These are phyloP conservation scores for Tinea pellionella DNA, from an alignment of 2,888 invertebrate species.

Conservation along the genomic window DNA sequence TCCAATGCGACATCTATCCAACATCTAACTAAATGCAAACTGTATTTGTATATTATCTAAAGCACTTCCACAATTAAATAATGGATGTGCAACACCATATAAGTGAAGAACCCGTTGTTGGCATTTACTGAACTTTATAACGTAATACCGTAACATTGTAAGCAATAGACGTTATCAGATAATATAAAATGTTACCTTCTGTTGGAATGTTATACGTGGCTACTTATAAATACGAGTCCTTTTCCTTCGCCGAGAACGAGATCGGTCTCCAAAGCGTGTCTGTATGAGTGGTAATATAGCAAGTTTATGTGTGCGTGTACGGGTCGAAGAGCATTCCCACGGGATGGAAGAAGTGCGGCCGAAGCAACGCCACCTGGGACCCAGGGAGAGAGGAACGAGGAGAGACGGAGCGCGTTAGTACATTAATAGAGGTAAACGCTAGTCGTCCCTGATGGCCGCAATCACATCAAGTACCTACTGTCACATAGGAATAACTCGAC, in stretches of 20 bases:
- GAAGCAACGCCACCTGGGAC: slow-evolving; percentile 60
- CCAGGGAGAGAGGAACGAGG: slow-evolving; percentile 19
- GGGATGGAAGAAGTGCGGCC: slow-evolving; percentile 62
- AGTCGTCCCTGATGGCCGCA: slow-evolving; percentile 21
- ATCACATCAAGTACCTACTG: background rate
- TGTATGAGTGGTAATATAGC: slow-evolving; percentile 16
- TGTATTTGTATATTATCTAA: background rate
- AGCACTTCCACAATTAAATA: background rate
- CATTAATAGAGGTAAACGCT: slow-evolving; percentile 38
- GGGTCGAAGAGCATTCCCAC: slow-evolving; percentile 44
- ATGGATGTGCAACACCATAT: background rate
- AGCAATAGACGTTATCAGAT: slow-evolving; percentile 21
- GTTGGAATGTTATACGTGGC: slow-evolving; percentile 10
- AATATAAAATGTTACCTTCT: slow-evolving; percentile 15
- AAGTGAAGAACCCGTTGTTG: background rate
- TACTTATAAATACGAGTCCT: background rate
- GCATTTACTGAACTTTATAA: slow-evolving; percentile 9
- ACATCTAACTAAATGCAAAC: background rate
- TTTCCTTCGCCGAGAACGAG: slow-evolving; percentile 16
- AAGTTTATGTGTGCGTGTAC: slow-evolving; percentile 31
- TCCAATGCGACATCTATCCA: slow-evolving; percentile 16
- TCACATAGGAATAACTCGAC: background rate
- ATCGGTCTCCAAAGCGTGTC: slow-evolving; percentile 18
- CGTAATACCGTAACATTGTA: slow-evolving; percentile 15
- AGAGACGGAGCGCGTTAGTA: slow-evolving; percentile 26